These are phyloP conservation scores for Xiphophorus couchianus DNA, from an alignment of 2,113 vertebrate species.

Conservation along the genomic window DNA sequence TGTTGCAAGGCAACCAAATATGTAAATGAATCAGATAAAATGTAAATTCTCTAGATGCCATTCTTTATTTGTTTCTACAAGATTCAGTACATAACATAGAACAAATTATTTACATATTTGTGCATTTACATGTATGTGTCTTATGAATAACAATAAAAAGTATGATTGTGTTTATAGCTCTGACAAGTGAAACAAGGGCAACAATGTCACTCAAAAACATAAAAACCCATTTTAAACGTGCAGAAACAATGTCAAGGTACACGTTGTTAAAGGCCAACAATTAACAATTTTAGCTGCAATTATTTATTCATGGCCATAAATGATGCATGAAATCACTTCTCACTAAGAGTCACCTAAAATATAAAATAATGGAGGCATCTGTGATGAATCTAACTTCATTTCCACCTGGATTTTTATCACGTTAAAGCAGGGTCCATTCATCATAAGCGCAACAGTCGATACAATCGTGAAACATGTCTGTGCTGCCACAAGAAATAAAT, in stretches of 20 bases:
- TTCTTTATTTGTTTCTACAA: background rate
- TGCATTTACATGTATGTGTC: background rate
- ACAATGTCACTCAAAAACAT: background rate
- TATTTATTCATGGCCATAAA: background rate
- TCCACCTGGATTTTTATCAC: background rate
- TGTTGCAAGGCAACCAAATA: background rate
- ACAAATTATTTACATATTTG: background rate
- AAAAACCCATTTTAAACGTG: background rate
- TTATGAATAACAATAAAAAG: background rate
- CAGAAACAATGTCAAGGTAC: background rate
- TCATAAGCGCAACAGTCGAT: conserved; percentile 11
- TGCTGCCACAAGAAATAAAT: background rate
- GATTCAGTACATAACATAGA: background rate
- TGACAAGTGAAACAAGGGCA: background rate
- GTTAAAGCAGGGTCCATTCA: background rate
- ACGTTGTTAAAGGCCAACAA: background rate
- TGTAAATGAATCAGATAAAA: background rate
- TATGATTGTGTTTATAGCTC: conserved; percentile 15
- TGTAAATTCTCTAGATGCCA: background rate
- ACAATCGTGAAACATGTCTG: conserved; percentile 1
- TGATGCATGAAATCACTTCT: background rate
- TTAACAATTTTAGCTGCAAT: background rate
- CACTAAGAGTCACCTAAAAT: background rate
- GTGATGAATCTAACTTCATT: background rate
- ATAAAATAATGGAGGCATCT: background rate